phyloP scores from a whole-genome alignment of 2,888 invertebrate species.

The Ligdia adustata region DNA sequence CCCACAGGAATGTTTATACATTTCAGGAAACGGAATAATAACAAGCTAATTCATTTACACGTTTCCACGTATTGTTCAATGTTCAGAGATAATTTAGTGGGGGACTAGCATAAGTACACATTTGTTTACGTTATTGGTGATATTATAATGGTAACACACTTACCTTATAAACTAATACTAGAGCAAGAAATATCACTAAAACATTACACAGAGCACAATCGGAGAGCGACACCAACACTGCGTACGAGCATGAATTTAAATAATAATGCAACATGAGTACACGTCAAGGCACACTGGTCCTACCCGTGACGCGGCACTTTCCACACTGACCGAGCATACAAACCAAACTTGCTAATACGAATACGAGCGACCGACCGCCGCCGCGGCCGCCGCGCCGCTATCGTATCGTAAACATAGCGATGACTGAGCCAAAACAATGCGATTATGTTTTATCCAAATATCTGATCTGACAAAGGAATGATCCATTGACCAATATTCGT shows the following conservation, averaged over 20 bases:
- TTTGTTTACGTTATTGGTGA: no score
- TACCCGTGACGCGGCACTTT: constrained; percentile 45
- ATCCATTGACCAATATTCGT: constrained; percentile 25
- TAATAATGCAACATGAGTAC: constrained; percentile 22
- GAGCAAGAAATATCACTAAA: constrained; percentile 30
- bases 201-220: constrained; percentile 29
- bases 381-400: constrained; percentile 8
- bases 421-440: constrained; percentile 33
- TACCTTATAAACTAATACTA: constrained; percentile 31
- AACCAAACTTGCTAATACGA: constrained; percentile 13
- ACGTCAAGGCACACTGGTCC: constrained; percentile 30
- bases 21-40: no score
- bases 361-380: neutral
- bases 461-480: constrained; percentile 22
- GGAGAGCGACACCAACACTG: constrained; percentile 18
- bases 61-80: no score
- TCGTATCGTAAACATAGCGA: constrained; percentile 37
- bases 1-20: no score
- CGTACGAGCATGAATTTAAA: constrained; percentile 29
- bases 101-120: no score
- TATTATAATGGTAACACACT: no score
- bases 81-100: no score
- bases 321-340: constrained; percentile 42
- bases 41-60: no score
- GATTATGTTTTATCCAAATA: constrained; percentile 27